These are phyloP conservation scores for Coregonus suidteri DNA, from an alignment of 2,797 vertebrate genomes.

Conservation along the genomic window DNA sequence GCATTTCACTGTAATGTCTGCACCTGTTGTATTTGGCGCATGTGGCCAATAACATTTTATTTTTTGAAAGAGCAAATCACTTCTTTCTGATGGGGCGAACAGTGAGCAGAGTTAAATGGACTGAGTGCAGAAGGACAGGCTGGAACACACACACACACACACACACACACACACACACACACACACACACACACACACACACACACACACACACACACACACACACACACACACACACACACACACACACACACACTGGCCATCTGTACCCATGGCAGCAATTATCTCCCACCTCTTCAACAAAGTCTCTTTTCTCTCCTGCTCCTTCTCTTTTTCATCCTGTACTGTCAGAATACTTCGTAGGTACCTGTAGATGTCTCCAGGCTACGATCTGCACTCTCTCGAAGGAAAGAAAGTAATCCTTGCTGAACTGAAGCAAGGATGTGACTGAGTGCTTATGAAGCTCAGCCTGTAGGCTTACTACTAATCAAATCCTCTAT, in stretches of 20 bases:
- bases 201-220: constrained; percentile 1
- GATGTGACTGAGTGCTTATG: not conserved
- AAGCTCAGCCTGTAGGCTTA: not conserved
- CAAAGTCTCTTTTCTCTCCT: constrained; percentile 16
- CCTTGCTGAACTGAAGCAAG: not conserved
- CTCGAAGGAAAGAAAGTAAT: not conserved
- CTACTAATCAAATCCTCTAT: not conserved
- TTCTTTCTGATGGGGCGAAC: not conserved
- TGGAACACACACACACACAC: constrained; percentile 1
- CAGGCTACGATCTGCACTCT: constrained; percentile 1
- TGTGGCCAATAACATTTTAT: no score
- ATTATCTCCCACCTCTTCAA: constrained; percentile 23
- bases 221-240: constrained; percentile 1
- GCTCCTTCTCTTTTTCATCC: constrained; percentile 25
- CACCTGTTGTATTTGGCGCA: no score
- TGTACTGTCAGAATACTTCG: constrained; percentile 6
- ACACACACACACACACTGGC: not conserved
- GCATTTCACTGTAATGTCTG: no score
- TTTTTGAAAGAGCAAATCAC: not conserved
- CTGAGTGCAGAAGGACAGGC: not conserved
- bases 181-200: constrained; percentile 1
- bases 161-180: constrained; percentile 2
- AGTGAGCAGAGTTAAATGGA: not conserved
- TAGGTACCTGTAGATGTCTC: not conserved
- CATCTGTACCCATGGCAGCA: constrained; percentile 16